Percentiles rank a stretch among this genome's conserved stretches.
Conservation (phyloP, 2,888 invertebrate genomes). For the Heliconius ismenius region DNA sequence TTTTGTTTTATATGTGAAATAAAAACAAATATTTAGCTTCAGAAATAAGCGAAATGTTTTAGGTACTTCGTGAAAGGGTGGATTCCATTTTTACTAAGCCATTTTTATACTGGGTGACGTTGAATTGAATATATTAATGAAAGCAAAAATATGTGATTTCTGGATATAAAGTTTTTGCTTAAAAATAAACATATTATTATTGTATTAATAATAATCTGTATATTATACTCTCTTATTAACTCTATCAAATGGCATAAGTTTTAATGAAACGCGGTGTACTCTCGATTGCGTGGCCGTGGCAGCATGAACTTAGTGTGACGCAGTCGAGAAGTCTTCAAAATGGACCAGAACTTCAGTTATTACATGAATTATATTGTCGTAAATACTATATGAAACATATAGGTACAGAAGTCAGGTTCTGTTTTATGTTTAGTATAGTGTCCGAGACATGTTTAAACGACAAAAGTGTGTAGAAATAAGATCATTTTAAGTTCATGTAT, state of each 20-base stretch:
- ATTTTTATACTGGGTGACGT: not conserved
- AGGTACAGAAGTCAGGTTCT: not conserved
- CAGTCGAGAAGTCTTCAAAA: conserved; percentile 16
- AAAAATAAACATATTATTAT: not conserved
- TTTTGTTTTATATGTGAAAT: conserved; percentile 3
- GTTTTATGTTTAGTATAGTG: no score
- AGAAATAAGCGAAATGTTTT: not conserved
- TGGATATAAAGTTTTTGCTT: no score
- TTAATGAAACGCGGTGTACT: conserved; percentile 20
- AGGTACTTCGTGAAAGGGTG: not conserved
- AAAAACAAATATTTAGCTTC: not conserved
- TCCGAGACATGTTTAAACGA: no score
- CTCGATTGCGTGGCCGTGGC: conserved; percentile 15
- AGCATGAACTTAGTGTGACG: conserved; percentile 11
- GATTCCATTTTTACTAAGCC: not conserved
- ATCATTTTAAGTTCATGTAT: no score
- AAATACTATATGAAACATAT: not conserved
- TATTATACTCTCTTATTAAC: not conserved
- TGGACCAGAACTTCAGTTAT: conserved; percentile 7
- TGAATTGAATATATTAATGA: no score
- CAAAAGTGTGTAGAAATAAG: no score
- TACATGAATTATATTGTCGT: not conserved
- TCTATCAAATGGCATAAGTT: conserved; percentile 16
- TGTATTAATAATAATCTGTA: not conserved
- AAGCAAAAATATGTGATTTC: no score